These are phyloP conservation scores for Buathra laborator DNA, from an alignment of 2,888 invertebrate species.

Conservation along the genomic window DNA sequence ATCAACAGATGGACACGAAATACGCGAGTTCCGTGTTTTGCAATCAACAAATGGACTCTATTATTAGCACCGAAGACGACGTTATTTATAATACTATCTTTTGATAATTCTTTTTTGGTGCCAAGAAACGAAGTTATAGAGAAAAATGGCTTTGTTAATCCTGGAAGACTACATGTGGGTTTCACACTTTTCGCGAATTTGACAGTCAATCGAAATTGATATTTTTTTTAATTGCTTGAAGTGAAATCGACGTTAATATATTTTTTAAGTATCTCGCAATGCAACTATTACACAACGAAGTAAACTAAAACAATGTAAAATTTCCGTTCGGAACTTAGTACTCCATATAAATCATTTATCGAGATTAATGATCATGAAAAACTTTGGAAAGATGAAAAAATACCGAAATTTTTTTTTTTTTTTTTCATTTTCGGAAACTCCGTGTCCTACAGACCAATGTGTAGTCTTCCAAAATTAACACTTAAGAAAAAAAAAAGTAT, in stretches of 20 bases:
- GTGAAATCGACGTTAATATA: neutral
- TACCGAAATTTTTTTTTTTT: too few species aligned
- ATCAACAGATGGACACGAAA: slow-evolving; percentile 50
- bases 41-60: slow-evolving; percentile 78
- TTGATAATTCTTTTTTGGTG: slow-evolving; percentile 68
- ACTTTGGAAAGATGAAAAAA: too few species aligned
- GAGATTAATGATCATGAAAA: too few species aligned
- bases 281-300: too few species aligned
- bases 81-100: slow-evolving; percentile 83
- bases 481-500: neutral
- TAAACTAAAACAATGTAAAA: too few species aligned
- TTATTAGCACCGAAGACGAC: slow-evolving; percentile 81
- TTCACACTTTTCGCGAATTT: neutral
- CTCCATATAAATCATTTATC: too few species aligned
- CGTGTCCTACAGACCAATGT: neutral
- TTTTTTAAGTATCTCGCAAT: neutral
- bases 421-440: too few species aligned
- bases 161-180: neutral
- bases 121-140: neutral
- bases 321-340: too few species aligned
- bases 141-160: neutral
- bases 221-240: neutral
- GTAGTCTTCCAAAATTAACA: neutral
- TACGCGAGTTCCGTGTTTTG: slow-evolving; percentile 72
- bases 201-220: neutral